Conservation (phyloP, 2,888 invertebrate species). For the Esperia sulphurella region DNA sequence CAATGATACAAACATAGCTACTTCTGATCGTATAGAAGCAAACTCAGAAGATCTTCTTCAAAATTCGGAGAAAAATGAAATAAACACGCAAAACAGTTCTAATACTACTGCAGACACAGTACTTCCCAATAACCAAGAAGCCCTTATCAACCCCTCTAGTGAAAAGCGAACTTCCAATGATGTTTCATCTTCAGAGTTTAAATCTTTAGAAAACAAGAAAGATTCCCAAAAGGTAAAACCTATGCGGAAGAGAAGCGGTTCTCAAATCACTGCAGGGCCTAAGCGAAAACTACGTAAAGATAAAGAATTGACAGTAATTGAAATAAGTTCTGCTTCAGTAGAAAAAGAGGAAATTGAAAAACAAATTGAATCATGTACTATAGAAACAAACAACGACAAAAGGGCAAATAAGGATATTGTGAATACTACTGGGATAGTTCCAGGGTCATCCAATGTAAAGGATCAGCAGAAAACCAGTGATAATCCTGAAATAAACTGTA, state of each 20-base stretch:
- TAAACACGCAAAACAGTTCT: slow-evolving; percentile 25
- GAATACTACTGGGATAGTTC: neutral
- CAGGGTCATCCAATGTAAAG: no score
- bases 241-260: slow-evolving; percentile 6
- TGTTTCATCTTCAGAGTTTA: slow-evolving; percentile 7
- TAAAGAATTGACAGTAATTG: neutral
- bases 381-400: neutral
- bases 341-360: neutral
- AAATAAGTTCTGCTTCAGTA: neutral
- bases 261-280: slow-evolving; percentile 11
- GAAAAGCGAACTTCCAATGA: neutral
- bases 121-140: slow-evolving; percentile 67
- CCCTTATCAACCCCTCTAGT: slow-evolving; percentile 21
- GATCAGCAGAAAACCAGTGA: neutral
- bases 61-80: slow-evolving; percentile 9
- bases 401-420: neutral
- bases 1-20: slow-evolving; percentile 3
- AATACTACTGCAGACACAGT: slow-evolving; percentile 44
- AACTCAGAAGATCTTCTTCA: neutral
- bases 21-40: neutral
- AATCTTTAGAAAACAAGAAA: neutral
- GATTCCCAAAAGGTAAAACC: slow-evolving; percentile 2
- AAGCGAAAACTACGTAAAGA: slow-evolving; percentile 1
- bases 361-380: neutral
- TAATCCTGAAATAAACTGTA: slow-evolving; percentile 6